Conservation (phyloP, 2,113 vertebrate species). For the Corythaeola cristata region DNA sequence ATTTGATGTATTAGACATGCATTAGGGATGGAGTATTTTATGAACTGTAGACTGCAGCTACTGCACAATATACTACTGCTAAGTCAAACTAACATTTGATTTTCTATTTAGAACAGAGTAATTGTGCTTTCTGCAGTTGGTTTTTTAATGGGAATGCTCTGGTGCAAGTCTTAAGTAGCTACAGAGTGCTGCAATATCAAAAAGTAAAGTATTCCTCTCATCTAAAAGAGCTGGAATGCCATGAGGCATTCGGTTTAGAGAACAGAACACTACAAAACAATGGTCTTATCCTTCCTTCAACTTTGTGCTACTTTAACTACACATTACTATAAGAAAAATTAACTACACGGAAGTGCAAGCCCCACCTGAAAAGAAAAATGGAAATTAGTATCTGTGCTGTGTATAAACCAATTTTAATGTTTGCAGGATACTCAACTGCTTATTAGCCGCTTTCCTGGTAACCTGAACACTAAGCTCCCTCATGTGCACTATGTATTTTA, state of each 20-base stretch:
- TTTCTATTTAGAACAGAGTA: background rate
- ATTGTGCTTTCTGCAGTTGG: background rate
- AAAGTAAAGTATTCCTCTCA: background rate
- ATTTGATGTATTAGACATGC: background rate
- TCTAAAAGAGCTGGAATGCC: background rate
- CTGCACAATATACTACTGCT: background rate
- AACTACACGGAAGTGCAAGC: background rate
- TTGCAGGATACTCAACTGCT: background rate
- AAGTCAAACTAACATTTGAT: background rate
- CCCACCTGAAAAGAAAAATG: background rate
- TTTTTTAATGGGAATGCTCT: background rate
- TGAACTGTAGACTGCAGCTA: background rate
- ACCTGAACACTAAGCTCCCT: background rate
- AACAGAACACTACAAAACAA: background rate
- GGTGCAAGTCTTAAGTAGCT: background rate
- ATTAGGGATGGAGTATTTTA: background rate
- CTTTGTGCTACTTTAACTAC: background rate
- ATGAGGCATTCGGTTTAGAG: background rate
- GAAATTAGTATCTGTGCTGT: background rate
- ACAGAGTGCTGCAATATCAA: background rate
- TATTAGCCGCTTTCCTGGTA: background rate
- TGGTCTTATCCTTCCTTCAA: background rate
- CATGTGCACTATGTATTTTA: background rate
- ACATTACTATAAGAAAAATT: background rate
- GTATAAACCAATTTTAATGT: background rate